Conservation (phyloP, 1,140 invertebrate species). For the Drosophila hydei region DNA sequence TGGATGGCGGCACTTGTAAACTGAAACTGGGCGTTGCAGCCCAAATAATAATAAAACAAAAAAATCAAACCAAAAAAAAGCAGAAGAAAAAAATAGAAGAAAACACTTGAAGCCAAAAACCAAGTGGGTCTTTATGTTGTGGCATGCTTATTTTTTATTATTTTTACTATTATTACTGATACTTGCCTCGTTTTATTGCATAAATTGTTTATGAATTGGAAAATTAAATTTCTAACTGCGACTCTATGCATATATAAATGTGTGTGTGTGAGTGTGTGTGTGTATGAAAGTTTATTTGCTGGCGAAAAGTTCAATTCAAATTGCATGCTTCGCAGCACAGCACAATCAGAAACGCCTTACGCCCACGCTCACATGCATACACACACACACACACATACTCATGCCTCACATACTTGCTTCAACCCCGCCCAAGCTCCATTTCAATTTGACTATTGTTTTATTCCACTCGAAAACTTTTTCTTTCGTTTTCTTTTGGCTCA, state of each 20-base stretch:
- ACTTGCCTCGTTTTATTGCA: slow-evolving; percentile 71
- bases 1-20: slow-evolving; percentile 12
- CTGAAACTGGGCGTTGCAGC: slow-evolving; percentile 39
- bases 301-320: slow-evolving; percentile 74
- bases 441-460: slow-evolving; percentile 53
- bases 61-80: slow-evolving; percentile 14
- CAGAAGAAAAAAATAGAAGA: slow-evolving; percentile 19
- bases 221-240: slow-evolving; percentile 71
- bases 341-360: slow-evolving; percentile 41
- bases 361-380: not conserved
- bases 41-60: slow-evolving; percentile 6
- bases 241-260: not conserved
- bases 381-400: not conserved
- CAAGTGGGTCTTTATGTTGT: slow-evolving; percentile 49
- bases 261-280: slow-evolving; percentile 15
- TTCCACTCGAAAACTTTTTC: not conserved
- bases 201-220: slow-evolving; percentile 79
- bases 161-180: slow-evolving; percentile 71
- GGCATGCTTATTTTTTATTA: slow-evolving; percentile 52
- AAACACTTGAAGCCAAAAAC: slow-evolving; percentile 30
- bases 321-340: slow-evolving; percentile 69
- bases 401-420: not conserved
- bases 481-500: slow-evolving; percentile 3
- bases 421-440: slow-evolving; percentile 25
- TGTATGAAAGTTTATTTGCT: slow-evolving; percentile 67